These are phyloP conservation scores for Axinella damicornis DNA, from an alignment of 37 sponge, comb jelly and placozoan genomes.

Conservation along the genomic window DNA sequence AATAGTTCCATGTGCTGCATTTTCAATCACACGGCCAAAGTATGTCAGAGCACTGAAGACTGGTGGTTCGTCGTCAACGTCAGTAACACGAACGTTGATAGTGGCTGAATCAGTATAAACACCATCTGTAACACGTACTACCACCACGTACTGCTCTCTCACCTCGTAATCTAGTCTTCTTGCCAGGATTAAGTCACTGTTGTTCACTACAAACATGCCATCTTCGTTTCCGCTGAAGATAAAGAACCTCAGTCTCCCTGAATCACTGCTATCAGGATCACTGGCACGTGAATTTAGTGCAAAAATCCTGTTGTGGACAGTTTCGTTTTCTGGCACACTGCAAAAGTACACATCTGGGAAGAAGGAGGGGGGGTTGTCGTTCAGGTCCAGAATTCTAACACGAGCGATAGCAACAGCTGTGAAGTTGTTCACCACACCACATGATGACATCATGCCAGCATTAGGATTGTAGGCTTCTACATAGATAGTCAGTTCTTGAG, in stretches of 20 bases:
- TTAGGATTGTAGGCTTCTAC: conserved; percentile 34
- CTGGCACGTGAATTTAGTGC: conserved; percentile 9
- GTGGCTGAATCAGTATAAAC: conserved; percentile 6
- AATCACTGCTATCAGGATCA: conserved; percentile 28
- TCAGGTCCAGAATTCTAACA: conserved; percentile 28
- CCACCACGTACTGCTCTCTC: neutral
- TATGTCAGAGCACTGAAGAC: conserved; percentile 17
- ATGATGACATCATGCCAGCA: neutral
- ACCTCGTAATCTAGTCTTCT: conserved; percentile 50
- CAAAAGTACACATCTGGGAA: neutral
- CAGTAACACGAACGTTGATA: conserved; percentile 27
- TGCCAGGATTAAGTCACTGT: conserved; percentile 17
- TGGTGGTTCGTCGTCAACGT: conserved; percentile 67
- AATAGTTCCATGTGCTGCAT: conserved; percentile 17
- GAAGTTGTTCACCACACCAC: neutral
- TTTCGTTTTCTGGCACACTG: conserved; percentile 19
- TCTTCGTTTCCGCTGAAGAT: conserved; percentile 36
- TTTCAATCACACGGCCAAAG: conserved; percentile 32
- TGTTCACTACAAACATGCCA: conserved; percentile 28
- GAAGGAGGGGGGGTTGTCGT: conserved; percentile 55
- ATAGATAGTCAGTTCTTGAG: neutral
- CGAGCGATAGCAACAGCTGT: neutral
- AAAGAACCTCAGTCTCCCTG: conserved; percentile 11
- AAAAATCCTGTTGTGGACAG: neutral
- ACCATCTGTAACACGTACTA: conserved; percentile 56